Evolutionary conservation across 2,113 vertebrate genomes (phyloP), one percentile per base, ranked within the genome.

Genomic region (Plestiodon gilberti): DNA sequence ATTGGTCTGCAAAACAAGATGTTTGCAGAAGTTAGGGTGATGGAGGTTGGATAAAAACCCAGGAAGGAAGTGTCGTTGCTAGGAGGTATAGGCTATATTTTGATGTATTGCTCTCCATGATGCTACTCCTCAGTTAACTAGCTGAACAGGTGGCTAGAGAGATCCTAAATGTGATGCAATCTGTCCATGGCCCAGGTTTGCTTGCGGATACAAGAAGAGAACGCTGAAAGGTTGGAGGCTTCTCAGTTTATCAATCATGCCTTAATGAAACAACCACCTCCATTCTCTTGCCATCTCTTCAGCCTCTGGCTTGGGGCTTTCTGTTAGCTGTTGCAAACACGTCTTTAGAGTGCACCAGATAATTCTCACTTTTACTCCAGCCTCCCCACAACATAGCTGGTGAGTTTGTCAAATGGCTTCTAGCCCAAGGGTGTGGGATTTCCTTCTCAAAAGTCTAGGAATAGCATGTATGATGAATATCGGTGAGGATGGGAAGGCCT

Each of bases 201-300:
- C 83, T 81, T 40, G 40, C 13, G 62, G 80, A 35, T 43, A 62
- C 18, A 23, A 23, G 38, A 30, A 84, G 22, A 10, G 10, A 69
- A 48, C 33, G 52, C 17, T 11, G 61, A 74, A 65, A 84, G 78
- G 61, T 69, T 70, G 70, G 84, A 80, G 48, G 33, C 35, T 7
- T 76, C 62, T 67, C 10, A 20, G 48, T 81, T 75, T 70, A 85
- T 85, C 83, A 70, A 85, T 84, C 78, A 81, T 28, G 10, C 61
- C 71, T 77, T 89, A 89, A 89, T 76, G 78, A 85, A 89, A 81
- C 78, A 81, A 52, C 71, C 23, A 0, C 8, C 83, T 89, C 70
- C 6, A 30, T 61, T 85, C 30, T 33, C 40, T 6, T n/a, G 33
- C 61, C 15, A 18, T 61, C 61, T 6, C 13, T 75, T n/a, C n/a